Conservation (phyloP, 2,888 invertebrate species). For the Scaeva pyrastri region DNA sequence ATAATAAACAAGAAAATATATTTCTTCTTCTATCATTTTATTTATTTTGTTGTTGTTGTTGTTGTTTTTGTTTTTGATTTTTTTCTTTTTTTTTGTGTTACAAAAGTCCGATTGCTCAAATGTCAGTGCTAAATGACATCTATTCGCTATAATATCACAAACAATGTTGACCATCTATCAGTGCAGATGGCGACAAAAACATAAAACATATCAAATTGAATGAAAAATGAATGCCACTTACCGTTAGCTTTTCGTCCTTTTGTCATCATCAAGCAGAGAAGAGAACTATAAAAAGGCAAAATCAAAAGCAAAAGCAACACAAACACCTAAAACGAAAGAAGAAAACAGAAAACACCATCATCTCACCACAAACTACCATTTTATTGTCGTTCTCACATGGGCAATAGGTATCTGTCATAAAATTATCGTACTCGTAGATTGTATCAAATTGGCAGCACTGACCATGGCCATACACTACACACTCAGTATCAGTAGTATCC, state of each 20-base stretch:
- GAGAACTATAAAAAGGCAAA: background rate
- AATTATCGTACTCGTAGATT: slow-evolving; percentile 67
- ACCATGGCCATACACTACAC: background rate
- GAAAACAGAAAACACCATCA: background rate
- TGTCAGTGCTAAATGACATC: slow-evolving; percentile 56
- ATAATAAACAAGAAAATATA: slow-evolving; percentile 1
- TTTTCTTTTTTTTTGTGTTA: background rate
- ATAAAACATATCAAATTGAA: slow-evolving; percentile 33
- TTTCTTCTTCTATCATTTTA: background rate
- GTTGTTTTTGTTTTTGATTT: too few relatives aligned
- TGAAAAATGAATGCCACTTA: slow-evolving; percentile 72
- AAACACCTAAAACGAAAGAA: too few relatives aligned
- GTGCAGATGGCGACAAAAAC: slow-evolving; percentile 35
- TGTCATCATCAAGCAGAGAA: slow-evolving; percentile 12
- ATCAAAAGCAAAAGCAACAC: background rate
- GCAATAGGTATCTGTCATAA: slow-evolving; percentile 60
- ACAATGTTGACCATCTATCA: slow-evolving; percentile 58
- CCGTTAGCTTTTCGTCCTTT: slow-evolving; percentile 15
- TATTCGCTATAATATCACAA: slow-evolving; percentile 24
- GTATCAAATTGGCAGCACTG: slow-evolving; percentile 70
- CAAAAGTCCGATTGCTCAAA: slow-evolving; percentile 42
- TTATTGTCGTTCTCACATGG: slow-evolving; percentile 31
- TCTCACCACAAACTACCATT: background rate
- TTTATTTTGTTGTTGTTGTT: too few relatives aligned
- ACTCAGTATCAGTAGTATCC: too few relatives aligned